Percentiles rank a stretch among this genome's conserved stretches.
These are phyloP conservation scores for Oenanthe melanoleuca DNA, from an alignment of 2,113 vertebrate species.

Conservation along the genomic window DNA sequence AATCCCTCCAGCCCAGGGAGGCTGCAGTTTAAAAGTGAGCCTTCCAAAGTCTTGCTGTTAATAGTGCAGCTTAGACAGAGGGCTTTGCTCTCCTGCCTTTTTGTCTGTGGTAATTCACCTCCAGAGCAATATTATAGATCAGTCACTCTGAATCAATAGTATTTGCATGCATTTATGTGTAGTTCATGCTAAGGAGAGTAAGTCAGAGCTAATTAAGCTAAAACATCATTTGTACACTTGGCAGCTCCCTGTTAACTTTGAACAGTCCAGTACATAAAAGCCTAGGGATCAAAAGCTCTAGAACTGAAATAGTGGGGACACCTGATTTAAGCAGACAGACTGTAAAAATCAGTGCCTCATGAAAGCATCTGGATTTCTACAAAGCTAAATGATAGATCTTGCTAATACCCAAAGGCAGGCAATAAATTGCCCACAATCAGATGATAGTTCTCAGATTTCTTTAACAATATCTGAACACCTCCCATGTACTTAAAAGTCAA, in stretches of 20 bases:
- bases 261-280: constrained; percentile 57
- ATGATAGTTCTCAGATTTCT: background rate
- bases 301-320: constrained; percentile 26
- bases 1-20: background rate
- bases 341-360: constrained; percentile 52
- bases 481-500: constrained; percentile 23
- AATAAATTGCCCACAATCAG: constrained; percentile 31
- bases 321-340: constrained; percentile 25
- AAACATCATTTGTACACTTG: constrained; percentile 49
- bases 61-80: background rate
- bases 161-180: constrained; percentile 62
- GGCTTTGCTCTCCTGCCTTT: constrained; percentile 21
- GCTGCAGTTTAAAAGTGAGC: background rate
- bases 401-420: constrained; percentile 32
- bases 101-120: constrained; percentile 48
- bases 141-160: constrained; percentile 53
- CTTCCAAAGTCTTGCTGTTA: constrained; percentile 11
- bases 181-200: constrained; percentile 37
- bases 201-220: constrained; percentile 56
- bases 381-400: constrained; percentile 27
- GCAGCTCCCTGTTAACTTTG: constrained; percentile 49
- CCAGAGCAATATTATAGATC: constrained; percentile 46
- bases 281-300: constrained; percentile 56
- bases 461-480: background rate
- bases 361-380: constrained; percentile 44